A percentile compares a stretch with the other conserved stretches of the same genome.
These are phyloP conservation scores for Tokudaia tokunoshimensis DNA, from an alignment of 2,797 vertebrate species.

Conservation along the genomic window DNA sequence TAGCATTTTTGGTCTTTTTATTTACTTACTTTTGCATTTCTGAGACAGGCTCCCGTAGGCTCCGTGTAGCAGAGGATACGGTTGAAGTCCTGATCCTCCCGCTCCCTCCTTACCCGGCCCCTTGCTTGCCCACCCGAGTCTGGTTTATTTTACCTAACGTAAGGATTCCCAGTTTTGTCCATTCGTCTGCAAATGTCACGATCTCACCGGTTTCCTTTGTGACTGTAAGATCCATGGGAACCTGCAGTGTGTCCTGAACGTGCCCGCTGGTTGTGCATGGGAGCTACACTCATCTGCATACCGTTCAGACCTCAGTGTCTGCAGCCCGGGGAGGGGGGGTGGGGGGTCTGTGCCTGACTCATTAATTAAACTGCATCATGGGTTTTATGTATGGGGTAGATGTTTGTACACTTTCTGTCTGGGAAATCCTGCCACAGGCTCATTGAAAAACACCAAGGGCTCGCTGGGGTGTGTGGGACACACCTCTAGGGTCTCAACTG, in stretches of 20 bases:
- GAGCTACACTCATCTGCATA: neutral
- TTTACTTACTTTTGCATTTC: neutral
- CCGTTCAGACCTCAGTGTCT: no score
- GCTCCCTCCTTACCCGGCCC: no score
- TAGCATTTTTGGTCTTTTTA: neutral
- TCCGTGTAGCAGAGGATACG: neutral
- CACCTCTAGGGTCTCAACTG: neutral
- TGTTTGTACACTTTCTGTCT: constrained; percentile 25
- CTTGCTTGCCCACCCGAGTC: no score
- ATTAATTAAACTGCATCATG: neutral
- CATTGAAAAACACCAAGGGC: neutral
- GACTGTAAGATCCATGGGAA: neutral
- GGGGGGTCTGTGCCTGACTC: no score
- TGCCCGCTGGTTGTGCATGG: neutral
- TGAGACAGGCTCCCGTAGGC: neutral
- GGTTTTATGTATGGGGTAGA: neutral
- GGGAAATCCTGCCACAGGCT: neutral
- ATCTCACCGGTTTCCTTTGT: neutral
- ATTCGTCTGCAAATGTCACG: neutral
- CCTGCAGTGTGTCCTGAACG: rapidly evolving
- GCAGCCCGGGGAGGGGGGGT: no score
- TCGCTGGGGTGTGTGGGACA: neutral
- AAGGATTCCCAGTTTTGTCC: neutral
- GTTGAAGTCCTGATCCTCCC: neutral
- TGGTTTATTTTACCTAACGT: neutral